Conservation (phyloP, 2,113 vertebrate species). For the Oenanthe oenanthe region DNA sequence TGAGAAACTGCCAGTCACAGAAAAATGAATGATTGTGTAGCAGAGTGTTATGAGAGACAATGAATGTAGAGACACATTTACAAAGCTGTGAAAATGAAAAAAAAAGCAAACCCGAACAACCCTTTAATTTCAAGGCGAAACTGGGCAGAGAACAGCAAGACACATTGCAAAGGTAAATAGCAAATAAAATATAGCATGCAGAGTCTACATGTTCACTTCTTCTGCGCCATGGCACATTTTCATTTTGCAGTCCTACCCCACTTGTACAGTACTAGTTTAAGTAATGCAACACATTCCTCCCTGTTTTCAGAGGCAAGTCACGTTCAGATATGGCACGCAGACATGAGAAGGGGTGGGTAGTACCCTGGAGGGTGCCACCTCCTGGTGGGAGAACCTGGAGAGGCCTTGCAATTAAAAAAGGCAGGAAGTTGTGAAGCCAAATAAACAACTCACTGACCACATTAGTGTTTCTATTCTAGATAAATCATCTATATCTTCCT, state of each 20-base stretch:
- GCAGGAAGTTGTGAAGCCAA: background rate
- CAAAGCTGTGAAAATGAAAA: background rate
- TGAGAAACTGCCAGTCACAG: background rate
- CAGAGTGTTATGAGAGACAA: background rate
- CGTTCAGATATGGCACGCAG: background rate
- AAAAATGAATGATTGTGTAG: background rate
- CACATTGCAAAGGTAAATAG: background rate
- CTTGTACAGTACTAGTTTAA: background rate
- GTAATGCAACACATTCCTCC: background rate
- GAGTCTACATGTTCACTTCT: background rate
- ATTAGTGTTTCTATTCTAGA: background rate
- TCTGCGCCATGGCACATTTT: background rate
- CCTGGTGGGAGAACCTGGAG: background rate
- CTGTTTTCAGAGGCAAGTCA: background rate
- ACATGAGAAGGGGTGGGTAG: background rate
- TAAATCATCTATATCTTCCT: background rate
- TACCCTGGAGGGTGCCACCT: background rate
- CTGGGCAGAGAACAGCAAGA: background rate
- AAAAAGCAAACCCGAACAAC: background rate
- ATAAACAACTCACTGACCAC: background rate
- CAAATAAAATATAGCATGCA: accelerated
- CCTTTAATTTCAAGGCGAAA: background rate
- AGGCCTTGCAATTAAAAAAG: background rate
- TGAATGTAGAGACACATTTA: background rate
- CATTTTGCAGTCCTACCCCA: background rate